Evolutionary conservation across 2,797 vertebrate species (phyloP).

Genomic region (Sebastes baramenuke): DNA sequence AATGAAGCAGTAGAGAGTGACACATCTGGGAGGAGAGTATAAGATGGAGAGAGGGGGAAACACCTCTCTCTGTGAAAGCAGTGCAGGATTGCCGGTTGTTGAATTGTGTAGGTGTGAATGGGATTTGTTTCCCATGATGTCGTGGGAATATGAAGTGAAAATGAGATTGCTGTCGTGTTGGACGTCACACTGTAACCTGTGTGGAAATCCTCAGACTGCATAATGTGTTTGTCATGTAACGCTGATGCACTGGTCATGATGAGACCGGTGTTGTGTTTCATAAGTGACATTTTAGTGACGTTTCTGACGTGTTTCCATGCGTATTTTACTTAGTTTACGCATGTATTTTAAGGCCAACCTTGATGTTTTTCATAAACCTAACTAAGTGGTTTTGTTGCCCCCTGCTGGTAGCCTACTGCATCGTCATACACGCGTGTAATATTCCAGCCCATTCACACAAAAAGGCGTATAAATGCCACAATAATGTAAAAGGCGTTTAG

Average conservation of each 20-base stretch:
- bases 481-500: too few species aligned
- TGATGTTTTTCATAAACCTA: too few species aligned
- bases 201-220: neutral
- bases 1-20: conserved; percentile 19
- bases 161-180: conserved; percentile 3
- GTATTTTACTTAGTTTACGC: too few species aligned
- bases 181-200: neutral
- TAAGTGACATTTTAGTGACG: too few species aligned
- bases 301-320: too few species aligned
- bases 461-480: too few species aligned
- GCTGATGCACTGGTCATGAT: neutral
- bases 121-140: conserved; percentile 32
- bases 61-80: conserved; percentile 13
- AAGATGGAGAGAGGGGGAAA: conserved; percentile 20
- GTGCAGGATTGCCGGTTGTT: neutral
- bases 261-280: too few species aligned
- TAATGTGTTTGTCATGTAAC: neutral
- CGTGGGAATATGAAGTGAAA: conserved; percentile 35
- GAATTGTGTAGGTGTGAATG: conserved; percentile 43
- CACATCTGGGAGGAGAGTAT: conserved; percentile 25
- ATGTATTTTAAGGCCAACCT: too few species aligned
- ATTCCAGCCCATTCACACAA: too few species aligned
- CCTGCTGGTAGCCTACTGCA: too few species aligned
- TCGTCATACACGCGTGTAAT: too few species aligned
- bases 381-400: too few species aligned